Evolutionary conservation across 2,888 invertebrate genomes (phyloP).

Genomic region (Limenitis camilla): DNA sequence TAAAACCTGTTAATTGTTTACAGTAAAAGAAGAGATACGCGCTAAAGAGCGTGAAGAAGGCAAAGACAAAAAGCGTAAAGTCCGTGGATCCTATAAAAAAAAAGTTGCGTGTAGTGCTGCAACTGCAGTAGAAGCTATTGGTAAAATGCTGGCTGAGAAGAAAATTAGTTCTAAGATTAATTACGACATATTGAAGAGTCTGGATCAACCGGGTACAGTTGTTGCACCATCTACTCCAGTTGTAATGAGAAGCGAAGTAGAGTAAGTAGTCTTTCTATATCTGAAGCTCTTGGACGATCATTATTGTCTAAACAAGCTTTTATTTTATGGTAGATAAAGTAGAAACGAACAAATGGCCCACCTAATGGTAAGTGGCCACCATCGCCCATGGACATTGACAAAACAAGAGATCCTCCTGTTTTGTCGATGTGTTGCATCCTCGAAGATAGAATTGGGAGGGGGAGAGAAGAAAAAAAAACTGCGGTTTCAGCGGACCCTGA

Average conservation of each 20-base stretch:
- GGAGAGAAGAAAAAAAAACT: too few relatives aligned
- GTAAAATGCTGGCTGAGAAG: slow-evolving; percentile 95
- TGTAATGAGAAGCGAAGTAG: not conserved
- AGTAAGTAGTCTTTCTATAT: slow-evolving; percentile 1
- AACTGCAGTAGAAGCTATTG: slow-evolving; percentile 91
- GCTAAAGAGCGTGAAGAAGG: slow-evolving; percentile 90
- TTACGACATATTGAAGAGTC: slow-evolving; percentile 93
- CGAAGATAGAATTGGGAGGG: too few relatives aligned
- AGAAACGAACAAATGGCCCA: too few relatives aligned
- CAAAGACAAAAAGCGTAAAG: slow-evolving; percentile 87
- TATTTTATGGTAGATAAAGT: too few relatives aligned
- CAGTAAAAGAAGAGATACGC: slow-evolving; percentile 87
- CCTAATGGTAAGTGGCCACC: too few relatives aligned
- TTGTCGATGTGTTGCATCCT: too few relatives aligned
- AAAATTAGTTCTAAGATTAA: slow-evolving; percentile 97
- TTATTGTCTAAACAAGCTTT: too few relatives aligned
- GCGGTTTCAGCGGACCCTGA: too few relatives aligned
- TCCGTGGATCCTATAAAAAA: slow-evolving; percentile 78
- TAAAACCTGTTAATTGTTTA: slow-evolving; percentile 18
- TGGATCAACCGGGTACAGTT: slow-evolving; percentile 68
- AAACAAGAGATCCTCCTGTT: too few relatives aligned
- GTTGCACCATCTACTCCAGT: slow-evolving; percentile 2
- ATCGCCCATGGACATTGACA: too few relatives aligned
- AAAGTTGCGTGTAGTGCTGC: slow-evolving; percentile 78
- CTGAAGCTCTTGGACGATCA: not conserved